phyloP scores from a whole-genome alignment of 2,888 invertebrate genomes.

The Lydus trimaculatus region DNA sequence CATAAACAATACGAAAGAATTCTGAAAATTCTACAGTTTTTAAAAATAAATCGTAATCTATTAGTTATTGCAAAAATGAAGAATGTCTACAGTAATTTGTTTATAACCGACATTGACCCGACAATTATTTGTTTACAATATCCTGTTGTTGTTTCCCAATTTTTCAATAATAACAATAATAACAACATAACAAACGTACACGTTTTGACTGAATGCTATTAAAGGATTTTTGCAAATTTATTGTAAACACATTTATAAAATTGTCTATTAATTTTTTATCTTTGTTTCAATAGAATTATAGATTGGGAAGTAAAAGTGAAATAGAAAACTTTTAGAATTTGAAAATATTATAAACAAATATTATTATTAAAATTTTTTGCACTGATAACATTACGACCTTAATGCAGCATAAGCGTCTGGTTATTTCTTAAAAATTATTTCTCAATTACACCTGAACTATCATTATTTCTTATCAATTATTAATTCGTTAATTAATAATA shows the following conservation, averaged over 20 bases:
- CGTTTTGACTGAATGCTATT: neutral
- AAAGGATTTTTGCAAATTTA: neutral
- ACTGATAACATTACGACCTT: neutral
- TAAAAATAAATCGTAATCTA: too few species aligned
- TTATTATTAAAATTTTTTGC: neutral
- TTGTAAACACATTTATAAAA: neutral
- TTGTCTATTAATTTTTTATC: neutral
- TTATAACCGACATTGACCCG: conserved; percentile 1
- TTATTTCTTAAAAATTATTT: neutral
- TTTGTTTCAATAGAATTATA: neutral
- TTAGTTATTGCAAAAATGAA: too few species aligned
- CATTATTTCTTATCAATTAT: too few species aligned
- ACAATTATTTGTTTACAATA: neutral
- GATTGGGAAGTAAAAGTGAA: neutral
- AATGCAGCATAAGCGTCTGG: neutral
- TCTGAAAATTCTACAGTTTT: too few species aligned
- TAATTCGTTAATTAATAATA: too few species aligned
- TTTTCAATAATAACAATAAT: too few species aligned
- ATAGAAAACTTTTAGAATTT: neutral
- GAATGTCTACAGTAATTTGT: too few species aligned
- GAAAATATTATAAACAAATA: neutral
- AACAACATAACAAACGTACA: neutral
- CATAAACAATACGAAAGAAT: too few species aligned
- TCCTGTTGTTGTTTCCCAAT: neutral
- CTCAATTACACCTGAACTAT: neutral